Conservation (phyloP, 1,140 invertebrate genomes). For the Nymphalis io region DNA sequence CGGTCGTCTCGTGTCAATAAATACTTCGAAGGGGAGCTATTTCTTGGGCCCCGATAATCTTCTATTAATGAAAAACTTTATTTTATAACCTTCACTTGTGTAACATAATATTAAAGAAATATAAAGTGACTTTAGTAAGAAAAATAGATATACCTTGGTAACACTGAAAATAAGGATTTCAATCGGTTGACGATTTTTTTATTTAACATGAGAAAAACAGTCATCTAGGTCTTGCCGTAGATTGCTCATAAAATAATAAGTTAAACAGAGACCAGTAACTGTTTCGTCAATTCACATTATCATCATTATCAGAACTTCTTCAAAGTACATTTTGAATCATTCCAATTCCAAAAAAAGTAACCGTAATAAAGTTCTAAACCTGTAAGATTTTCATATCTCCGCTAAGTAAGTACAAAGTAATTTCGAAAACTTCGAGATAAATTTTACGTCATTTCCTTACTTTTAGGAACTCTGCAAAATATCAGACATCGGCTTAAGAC, state of each 20-base stretch:
- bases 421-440: constrained; percentile 72
- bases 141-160: no score
- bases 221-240: no score
- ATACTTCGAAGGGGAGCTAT: constrained; percentile 53
- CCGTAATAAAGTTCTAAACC: constrained; percentile 65
- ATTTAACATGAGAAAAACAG: no score
- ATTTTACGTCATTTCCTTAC: constrained; percentile 74
- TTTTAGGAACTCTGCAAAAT: constrained; percentile 65
- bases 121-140: no score
- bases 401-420: constrained; percentile 70
- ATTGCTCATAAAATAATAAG: no score
- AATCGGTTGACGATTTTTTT: no score
- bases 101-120: no score
- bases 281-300: no score
- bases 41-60: constrained; percentile 50
- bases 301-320: no score
- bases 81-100: constrained; percentile 15
- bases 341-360: constrained; percentile 64
- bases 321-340: background rate
- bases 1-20: constrained; percentile 60
- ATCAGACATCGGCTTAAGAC: constrained; percentile 70
- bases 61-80: constrained; percentile 56
- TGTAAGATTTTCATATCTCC: constrained; percentile 71
- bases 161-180: no score
- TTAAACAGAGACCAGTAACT: no score